These are phyloP conservation scores for Ceratitis capitata DNA, from an alignment of 1,140 invertebrate genomes.

Conservation along the genomic window DNA sequence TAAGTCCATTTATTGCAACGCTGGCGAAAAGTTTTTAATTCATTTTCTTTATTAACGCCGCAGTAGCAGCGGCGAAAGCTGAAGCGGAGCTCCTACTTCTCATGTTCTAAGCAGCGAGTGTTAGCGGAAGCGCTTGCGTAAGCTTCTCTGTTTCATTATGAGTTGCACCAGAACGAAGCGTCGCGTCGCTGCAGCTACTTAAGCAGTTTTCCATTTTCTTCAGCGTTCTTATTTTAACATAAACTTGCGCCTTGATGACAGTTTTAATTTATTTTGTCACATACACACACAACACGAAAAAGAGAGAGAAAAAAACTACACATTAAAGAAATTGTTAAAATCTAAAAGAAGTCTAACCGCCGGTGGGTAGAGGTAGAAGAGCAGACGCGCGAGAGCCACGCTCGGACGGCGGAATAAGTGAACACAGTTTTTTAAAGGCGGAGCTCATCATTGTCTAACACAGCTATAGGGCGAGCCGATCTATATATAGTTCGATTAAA, in stretches of 20 bases:
- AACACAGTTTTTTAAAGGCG: too few species aligned
- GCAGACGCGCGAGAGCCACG: too few species aligned
- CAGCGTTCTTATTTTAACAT: constrained; percentile 4
- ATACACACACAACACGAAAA: neutral
- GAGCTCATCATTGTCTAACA: too few species aligned
- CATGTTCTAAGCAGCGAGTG: neutral
- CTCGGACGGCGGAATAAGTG: too few species aligned
- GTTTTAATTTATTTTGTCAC: constrained; percentile 34
- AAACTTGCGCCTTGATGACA: constrained; percentile 29
- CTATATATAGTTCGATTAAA: too few species aligned
- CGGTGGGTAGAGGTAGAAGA: too few species aligned
- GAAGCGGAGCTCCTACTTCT: neutral
- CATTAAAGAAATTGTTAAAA: neutral
- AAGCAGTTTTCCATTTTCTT: constrained; percentile 28
- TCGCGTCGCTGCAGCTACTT: neutral
- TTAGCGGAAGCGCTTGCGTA: too few species aligned
- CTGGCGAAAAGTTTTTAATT: constrained; percentile 36
- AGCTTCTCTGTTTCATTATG: neutral
- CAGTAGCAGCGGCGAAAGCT: neutral
- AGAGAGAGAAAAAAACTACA: neutral
- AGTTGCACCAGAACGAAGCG: neutral
- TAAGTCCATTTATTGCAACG: constrained; percentile 33
- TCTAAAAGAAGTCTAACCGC: neutral
- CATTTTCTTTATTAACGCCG: constrained; percentile 31
- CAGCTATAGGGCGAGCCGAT: too few species aligned